Evolutionary conservation across 2,113 vertebrate species (phyloP), one percentile per base, ranked within the genome.

Genomic region (Dendrocopos noguchii): DNA sequence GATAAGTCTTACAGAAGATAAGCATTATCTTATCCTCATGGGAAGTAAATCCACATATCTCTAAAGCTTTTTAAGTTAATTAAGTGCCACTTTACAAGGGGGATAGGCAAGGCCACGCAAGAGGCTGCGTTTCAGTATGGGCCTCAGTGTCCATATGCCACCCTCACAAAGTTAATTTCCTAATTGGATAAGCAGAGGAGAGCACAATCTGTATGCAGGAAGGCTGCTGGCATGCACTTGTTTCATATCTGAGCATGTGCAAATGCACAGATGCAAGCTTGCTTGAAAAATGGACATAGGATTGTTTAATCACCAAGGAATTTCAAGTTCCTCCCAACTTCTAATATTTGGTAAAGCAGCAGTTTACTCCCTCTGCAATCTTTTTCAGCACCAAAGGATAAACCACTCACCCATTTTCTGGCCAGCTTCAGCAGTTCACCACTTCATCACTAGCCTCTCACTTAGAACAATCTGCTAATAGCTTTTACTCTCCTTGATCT

Each of bases 41-140:
- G 66, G 70, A 94, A 95, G 80, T 61, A 93, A 92, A 95, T 84
- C 91, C 95, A 84, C 66, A 0, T 86, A 94, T 94, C 94, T 94
- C 77, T 59, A n/a, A 81, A 91, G 90, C 22, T n/a, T 17, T 92
- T 87, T 80, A 53, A 90, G 88, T 80, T 93, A 89, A 92, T 94
- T 94, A 94, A 93, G 88, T 56, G 80, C 82, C 90, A 86, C 77
- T 91, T 95, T 61, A 88, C 91, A 93, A 90, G 90, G 79, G 47
- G 52, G 53, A 76, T 21, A 87, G 87, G 87, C 61, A 39, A 83
- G 87, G 68, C 59, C 7, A 1, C 28, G 79, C 72, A 52, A 65
- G 71, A 89, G 93, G 87, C 68, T 87, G 66, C 4, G 42, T 44
- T 78, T 68, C 85, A 70, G 34, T 12, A 34, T 44, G 4, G 0